A percentile compares a stretch with the other conserved stretches of the same genome.
These are phyloP conservation scores for Lumbricus terrestris DNA, from an alignment of 2,888 invertebrate genomes.

Conservation along the genomic window DNA sequence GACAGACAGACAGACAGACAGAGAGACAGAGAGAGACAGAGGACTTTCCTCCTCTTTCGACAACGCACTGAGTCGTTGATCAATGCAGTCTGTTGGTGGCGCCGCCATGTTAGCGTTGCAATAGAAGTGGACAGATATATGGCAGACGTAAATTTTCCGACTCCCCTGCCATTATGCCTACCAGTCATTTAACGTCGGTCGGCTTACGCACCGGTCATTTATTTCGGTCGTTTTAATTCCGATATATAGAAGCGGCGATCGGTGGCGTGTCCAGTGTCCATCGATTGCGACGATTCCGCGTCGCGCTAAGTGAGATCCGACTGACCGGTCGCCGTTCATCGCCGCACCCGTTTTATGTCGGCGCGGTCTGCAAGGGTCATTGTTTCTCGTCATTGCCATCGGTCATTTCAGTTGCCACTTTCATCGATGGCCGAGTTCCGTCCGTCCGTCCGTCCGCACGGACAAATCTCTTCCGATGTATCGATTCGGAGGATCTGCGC, in stretches of 20 bases:
- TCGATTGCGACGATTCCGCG: not conserved
- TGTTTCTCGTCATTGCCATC: conserved; percentile 3
- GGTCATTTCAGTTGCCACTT: not conserved
- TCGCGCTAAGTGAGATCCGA: not conserved
- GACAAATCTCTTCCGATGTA: conserved; percentile 3
- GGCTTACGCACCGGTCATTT: not conserved
- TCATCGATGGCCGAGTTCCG: not conserved
- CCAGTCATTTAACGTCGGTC: not conserved
- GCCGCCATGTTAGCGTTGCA: not conserved
- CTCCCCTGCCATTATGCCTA: not conserved
- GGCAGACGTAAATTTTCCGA: not conserved
- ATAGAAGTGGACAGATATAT: not conserved
- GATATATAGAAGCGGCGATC: not conserved
- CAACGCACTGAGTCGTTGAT: not conserved
- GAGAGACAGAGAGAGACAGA: too few relatives aligned
- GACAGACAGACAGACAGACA: too few relatives aligned
- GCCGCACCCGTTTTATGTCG: not conserved
- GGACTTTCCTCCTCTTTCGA: not conserved
- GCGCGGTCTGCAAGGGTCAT: not conserved
- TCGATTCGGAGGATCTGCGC: not conserved
- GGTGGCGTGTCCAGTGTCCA: not conserved
- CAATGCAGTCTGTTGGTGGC: not conserved
- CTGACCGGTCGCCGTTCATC: not conserved
- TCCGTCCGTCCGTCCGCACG: not conserved
- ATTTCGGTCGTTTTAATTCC: conserved; percentile 3